Conservation (phyloP, 1,140 invertebrate species). For the Heliconius congener region DNA sequence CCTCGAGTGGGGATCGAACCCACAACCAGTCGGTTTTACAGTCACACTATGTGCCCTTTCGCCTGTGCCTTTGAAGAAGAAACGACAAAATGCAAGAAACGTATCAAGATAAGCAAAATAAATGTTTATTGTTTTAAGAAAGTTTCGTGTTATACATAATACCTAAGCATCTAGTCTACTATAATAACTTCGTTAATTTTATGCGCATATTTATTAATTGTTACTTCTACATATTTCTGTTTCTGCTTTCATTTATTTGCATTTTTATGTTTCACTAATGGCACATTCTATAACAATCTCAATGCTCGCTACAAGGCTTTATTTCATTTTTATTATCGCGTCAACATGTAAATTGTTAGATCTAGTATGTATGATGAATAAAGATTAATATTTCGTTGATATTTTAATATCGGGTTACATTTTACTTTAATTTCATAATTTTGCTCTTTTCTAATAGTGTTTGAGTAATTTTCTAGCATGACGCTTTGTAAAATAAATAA, state of each 20-base stretch:
- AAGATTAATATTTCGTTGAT: neutral
- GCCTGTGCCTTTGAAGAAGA: no score
- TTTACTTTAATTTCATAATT: neutral
- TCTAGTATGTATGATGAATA: neutral
- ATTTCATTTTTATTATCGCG: neutral
- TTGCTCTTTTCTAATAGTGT: neutral
- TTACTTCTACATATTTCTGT: neutral
- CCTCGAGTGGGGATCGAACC: no score
- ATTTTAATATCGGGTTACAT: neutral
- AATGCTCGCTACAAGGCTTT: neutral
- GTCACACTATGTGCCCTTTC: no score
- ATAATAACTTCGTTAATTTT: conserved; percentile 9
- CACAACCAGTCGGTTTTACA: no score
- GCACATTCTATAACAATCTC: neutral
- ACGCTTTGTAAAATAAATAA: conserved; percentile 22
- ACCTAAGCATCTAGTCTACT: neutral
- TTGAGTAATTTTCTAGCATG: no score
- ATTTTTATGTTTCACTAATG: conserved; percentile 21
- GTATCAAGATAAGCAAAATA: neutral
- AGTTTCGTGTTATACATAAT: neutral
- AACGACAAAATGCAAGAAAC: neutral
- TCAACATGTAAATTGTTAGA: neutral
- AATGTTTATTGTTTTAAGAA: conserved; percentile 6
- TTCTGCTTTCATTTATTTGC: conserved; percentile 27
- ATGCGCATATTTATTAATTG: conserved; percentile 13